Percentiles rank a stretch among this genome's conserved stretches.
These are phyloP conservation scores for Augiades crinisus DNA, from an alignment of 2,888 invertebrate genomes.

Conservation along the genomic window DNA sequence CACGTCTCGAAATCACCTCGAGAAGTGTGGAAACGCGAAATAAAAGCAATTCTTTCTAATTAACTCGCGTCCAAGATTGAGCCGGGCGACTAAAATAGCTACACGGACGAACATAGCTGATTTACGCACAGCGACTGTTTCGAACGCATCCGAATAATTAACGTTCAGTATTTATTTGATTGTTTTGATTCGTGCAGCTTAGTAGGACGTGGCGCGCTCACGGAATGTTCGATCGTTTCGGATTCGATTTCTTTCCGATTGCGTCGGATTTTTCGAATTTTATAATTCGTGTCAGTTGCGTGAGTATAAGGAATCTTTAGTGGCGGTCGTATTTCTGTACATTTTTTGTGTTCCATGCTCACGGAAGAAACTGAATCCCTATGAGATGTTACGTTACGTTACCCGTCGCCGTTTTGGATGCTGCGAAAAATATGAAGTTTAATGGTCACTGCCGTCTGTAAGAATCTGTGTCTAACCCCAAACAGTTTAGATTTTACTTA, in stretches of 20 bases:
- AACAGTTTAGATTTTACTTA: no score
- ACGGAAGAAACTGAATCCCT: no score
- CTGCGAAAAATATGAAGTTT: no score
- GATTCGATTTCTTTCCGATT: constrained; percentile 25
- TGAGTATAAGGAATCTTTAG: neutral
- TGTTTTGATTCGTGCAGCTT: constrained; percentile 74
- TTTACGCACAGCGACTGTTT: constrained; percentile 72
- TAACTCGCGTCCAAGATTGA: constrained; percentile 65
- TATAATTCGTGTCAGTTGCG: neutral
- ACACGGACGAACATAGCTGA: constrained; percentile 57
- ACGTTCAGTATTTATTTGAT: constrained; percentile 71
- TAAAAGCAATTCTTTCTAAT: constrained; percentile 81
- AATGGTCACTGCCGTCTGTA: no score
- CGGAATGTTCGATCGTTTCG: constrained; percentile 38
- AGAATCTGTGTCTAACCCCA: no score
- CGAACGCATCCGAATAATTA: constrained; percentile 71
- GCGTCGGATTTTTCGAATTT: constrained; percentile 2
- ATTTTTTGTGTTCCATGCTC: no score
- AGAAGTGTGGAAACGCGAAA: constrained; percentile 75
- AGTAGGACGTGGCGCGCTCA: constrained; percentile 41
- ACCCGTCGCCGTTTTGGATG: no score
- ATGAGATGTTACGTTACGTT: no score
- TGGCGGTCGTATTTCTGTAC: constrained; percentile 22
- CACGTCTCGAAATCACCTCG: constrained; percentile 50
- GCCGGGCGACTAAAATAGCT: constrained; percentile 64